Conservation (phyloP, 1,140 invertebrate species). For the Gerris buenoi region DNA sequence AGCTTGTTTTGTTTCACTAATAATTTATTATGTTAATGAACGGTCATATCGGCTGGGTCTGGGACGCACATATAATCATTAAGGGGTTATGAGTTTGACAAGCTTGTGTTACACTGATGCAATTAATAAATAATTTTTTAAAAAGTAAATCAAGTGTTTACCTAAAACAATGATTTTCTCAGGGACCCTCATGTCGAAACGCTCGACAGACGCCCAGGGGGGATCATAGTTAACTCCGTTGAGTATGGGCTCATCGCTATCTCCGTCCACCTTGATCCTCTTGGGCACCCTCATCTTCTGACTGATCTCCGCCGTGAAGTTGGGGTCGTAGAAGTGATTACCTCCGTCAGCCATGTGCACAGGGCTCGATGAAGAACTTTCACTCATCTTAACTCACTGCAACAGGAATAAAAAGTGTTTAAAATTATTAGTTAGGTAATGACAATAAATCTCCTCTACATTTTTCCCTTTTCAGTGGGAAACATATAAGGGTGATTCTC, state of each 20-base stretch:
- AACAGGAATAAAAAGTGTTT: background rate
- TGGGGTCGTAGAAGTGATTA: conserved; percentile 47
- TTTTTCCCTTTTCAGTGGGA: no score
- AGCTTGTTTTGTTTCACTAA: no score
- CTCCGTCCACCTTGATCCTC: conserved; percentile 53
- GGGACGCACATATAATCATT: no score
- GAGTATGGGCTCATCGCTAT: conserved; percentile 36
- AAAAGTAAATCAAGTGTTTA: conserved; percentile 25
- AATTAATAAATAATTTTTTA: no score
- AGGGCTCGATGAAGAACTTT: background rate
- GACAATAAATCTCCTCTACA: no score
- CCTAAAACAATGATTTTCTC: conserved; percentile 72
- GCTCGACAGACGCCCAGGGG: conserved; percentile 48
- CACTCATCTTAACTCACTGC: background rate
- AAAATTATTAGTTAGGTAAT: no score
- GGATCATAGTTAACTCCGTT: conserved; percentile 37
- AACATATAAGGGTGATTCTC: no score
- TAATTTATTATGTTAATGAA: no score
- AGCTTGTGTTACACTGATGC: no score
- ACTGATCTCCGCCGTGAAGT: conserved; percentile 55
- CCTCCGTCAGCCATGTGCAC: background rate
- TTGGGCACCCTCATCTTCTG: conserved; percentile 64
- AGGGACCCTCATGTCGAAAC: conserved; percentile 78
- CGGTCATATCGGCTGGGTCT: no score
- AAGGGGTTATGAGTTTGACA: no score